Base-by-base conservation (phyloP, 2,888 invertebrate species). In the Pseudanteris insignis region DNA sequence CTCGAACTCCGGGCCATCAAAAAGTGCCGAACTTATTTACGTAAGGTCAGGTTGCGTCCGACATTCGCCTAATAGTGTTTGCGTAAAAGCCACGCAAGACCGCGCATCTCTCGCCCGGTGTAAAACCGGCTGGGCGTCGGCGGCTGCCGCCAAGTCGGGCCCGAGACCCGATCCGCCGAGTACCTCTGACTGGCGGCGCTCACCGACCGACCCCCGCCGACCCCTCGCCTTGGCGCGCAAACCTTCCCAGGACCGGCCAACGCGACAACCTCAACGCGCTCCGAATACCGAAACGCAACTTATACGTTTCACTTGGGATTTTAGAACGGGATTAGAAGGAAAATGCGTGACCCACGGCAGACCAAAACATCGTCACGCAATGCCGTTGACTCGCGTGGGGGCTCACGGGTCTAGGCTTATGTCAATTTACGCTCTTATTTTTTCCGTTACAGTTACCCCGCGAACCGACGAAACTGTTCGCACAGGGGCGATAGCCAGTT, bases 41-140 rank as follows among this genome's bases (percentile, higher is more conserved):
- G 63, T 55, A 63, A 55, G 63, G 63, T 55, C 59, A 63, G 55
- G 63, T 55, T 63, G 50, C 55, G 36, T 14, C 13, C 46, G 43
- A n/a, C n/a, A n/a, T n/a, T n/a, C n/a, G n/a, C n/a, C n/a, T n/a
- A 59, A 63, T 51, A 44, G 59, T 63, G 55, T 63, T 63, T 63
- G 40, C 63, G 59, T 32, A 55, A 46, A 57, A 33, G 25, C 21
- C 21, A 7, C 3, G 28, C 10, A 13, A 29, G 32, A 44, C 14
- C 53, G 18, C 38, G 13, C 18, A 66, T n/a, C n/a, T n/a, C 63
- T 71, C 71, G 59, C 69, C 57, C 69, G 67, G 73, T 72, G 73
- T 76, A 72, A 74, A 74, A 73, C 72, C 72, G 74, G 76, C 75
- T 73, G 75, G 73, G 76, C 74, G 77, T 75, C 74, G 73, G 73